Evolutionary conservation across 2,797 vertebrate genomes (phyloP), one percentile per base, ranked within the genome.

Genomic region (Microcaecilia unicolor): DNA sequence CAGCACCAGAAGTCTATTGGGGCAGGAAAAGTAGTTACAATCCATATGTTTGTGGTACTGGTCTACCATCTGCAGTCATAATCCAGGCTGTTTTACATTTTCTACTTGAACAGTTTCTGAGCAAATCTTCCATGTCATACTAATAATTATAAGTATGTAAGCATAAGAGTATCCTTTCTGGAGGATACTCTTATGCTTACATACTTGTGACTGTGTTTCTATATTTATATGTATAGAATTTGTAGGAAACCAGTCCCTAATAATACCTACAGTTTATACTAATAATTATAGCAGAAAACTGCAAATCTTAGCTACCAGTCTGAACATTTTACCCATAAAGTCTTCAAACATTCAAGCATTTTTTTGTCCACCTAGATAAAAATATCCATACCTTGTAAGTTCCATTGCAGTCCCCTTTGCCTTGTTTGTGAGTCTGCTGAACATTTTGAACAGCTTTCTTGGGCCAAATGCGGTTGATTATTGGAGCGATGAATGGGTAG

Each of bases 401-500:
- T 7, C 64, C 74, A 23, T 73, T 2, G 6, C 28, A 21, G 18
- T 35, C 75, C 51, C 38, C 67, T 27, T 20, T 58, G 10, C 37
- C 39, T 41, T 51, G 63, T 22, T 58, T 59, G 9, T 55, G 37
- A 10, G 15, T 54, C 1, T 46, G 32, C 1, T 17, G 34, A 1
- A 54, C 55, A 39, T 82, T 84, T 37, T 73, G 64, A 8, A 89
- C 55, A 0, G 84, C 67, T 50, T 71, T 87, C 58, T 76, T 87
- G 25, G 77, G 69, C 90, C 90, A 92, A 20, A 93, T 52, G 1
- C 67, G 83, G 32, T 70, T 86, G 6, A 97, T 41, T 2, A 98
- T 55, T 0, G 93, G 93, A 1, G 87, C 70, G 5, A 97, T 81
- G 28, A 97, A 21, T 0, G 93, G 93, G 36, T 97, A 97, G 10